Evolutionary conservation across 2,888 invertebrate species (phyloP).

Genomic region (Watsonalla cultraria): DNA sequence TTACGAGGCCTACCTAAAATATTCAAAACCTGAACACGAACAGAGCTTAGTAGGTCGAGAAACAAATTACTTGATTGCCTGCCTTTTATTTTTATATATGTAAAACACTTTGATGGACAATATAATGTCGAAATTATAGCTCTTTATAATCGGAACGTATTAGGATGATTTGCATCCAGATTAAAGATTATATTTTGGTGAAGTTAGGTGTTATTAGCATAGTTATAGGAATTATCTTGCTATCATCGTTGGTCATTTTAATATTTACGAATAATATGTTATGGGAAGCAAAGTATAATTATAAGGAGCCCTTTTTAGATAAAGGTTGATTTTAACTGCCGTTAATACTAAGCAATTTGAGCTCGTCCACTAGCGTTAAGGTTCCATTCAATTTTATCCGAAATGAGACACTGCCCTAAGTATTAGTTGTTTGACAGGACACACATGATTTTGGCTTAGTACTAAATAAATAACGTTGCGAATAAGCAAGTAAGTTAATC

Average conservation of each 20-base stretch:
- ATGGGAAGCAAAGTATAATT: slow-evolving; percentile 58
- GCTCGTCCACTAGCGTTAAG: slow-evolving; percentile 30
- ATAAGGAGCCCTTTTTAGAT: slow-evolving; percentile 50
- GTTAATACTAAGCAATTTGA: slow-evolving; percentile 37
- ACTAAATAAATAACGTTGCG: neutral
- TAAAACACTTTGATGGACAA: slow-evolving; percentile 77
- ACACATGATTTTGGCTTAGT: neutral
- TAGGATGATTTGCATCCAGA: slow-evolving; percentile 77
- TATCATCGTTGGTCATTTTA: slow-evolving; percentile 70
- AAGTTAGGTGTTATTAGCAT: slow-evolving; percentile 75
- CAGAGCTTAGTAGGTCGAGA: slow-evolving; percentile 70
- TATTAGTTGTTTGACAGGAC: slow-evolving; percentile 3
- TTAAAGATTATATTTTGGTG: slow-evolving; percentile 76
- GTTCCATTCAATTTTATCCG: slow-evolving; percentile 24
- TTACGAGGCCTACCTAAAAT: slow-evolving; percentile 39
- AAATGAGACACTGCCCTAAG: slow-evolving; percentile 14
- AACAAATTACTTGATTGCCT: slow-evolving; percentile 75
- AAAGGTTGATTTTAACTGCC: slow-evolving; percentile 41
- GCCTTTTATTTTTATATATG: slow-evolving; percentile 74
- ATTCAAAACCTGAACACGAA: slow-evolving; percentile 54
- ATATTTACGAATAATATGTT: slow-evolving; percentile 55
- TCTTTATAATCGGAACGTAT: slow-evolving; percentile 75
- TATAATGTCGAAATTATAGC: slow-evolving; percentile 77
- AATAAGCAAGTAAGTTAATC: too few species aligned
- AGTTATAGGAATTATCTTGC: slow-evolving; percentile 73